Percentiles rank a stretch among this genome's conserved stretches.
phyloP scores from a whole-genome alignment of 1,140 invertebrate genomes.

The Neodiprion fabricii region DNA sequence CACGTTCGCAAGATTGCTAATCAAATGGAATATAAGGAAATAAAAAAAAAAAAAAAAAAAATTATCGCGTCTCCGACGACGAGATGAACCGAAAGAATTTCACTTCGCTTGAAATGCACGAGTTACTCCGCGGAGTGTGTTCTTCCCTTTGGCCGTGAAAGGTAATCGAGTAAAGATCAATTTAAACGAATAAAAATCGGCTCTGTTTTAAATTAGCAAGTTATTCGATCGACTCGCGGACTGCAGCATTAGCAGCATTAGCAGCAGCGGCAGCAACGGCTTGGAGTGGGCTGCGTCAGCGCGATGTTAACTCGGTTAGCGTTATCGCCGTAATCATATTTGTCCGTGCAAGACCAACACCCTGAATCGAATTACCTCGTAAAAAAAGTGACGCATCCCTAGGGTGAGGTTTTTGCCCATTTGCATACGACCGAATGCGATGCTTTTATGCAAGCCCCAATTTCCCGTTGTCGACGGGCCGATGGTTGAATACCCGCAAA shows the following conservation, averaged over 20 bases:
- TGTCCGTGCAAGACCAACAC: conserved; percentile 1
- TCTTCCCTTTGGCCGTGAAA: too few relatives aligned
- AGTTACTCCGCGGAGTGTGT: too few relatives aligned
- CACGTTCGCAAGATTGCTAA: too few relatives aligned
- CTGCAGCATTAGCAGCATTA: not conserved
- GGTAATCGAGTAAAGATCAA: too few relatives aligned
- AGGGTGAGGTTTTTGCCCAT: not conserved
- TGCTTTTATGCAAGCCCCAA: too few relatives aligned
- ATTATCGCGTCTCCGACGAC: too few relatives aligned
- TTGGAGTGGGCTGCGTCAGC: not conserved
- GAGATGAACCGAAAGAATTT: too few relatives aligned
- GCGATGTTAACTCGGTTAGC: not conserved
- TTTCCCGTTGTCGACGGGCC: not conserved
- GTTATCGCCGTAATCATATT: not conserved
- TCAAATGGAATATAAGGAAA: too few relatives aligned
- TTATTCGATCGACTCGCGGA: not conserved
- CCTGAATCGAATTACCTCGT: not conserved
- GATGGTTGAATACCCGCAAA: not conserved
- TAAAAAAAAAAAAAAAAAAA: too few relatives aligned
- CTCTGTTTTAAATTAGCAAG: not conserved
- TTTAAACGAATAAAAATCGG: not conserved
- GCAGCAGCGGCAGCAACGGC: not conserved
- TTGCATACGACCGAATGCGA: not conserved
- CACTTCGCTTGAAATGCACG: too few relatives aligned
- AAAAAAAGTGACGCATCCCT: not conserved